Base-by-base conservation (phyloP, 1,140 invertebrate species). In the Cheumatopsyche charites region DNA sequence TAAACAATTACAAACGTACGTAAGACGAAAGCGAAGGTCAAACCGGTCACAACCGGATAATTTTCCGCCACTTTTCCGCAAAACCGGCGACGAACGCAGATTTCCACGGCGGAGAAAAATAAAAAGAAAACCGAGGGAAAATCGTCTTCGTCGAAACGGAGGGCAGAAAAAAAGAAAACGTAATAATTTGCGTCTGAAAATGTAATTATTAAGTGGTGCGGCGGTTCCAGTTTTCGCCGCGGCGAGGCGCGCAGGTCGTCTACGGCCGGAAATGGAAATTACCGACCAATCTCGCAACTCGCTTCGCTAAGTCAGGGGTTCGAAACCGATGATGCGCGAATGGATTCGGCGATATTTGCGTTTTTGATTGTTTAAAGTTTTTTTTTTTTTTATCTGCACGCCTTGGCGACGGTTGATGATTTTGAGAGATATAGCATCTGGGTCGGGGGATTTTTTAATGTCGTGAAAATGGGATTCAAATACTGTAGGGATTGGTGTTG, bases 191-290 rank as follows among this genome's bases (percentile, higher is more conserved):
- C 11, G 21, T 58, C 61, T 62, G 63, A 66, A 66, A 66, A 66
- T 66, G 63, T 66, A 66, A 66, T 66, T 66, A 66, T 66, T 47
- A 63, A 58, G 21, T 42, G 63, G 11, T 6, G 15, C 63, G 42
- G 43, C 5, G 63, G 63, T 66, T 25, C 21, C 19, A 58, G 55
- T 58, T 58, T 58, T 58, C 55, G 42, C 36, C 11, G 26, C 17
- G 42, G 19, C 7, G 42, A n/a, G 61, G 29, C 47, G 42, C 55
- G 49, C 19, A 29, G 41, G 81, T 66, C 63, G 78, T 82, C 80
- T 81, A 80, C 78, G 77, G 79, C 80, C 79, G 85, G 84, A 85
- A 84, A 85, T 85, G 81, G 82, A 84, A 85, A 86, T 86, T 86
- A 86, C 83, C 82, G 83, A 82, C 83, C 84, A 86, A 86, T 86